phyloP scores from a whole-genome alignment of 2,888 invertebrate species.

The Oxycera nigricornis region DNA sequence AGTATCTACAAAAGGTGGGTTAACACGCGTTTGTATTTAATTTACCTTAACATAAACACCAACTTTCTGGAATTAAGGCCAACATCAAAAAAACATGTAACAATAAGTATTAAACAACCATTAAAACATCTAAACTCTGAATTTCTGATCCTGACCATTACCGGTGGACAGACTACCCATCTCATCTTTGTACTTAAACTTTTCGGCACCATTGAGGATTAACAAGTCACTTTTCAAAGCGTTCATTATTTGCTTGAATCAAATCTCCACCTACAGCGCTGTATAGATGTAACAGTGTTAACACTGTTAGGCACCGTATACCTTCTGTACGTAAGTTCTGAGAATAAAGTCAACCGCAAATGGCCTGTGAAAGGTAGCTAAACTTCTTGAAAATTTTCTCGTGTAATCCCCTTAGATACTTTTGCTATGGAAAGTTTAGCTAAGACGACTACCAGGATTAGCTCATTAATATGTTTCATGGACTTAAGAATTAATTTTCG shows the following conservation, averaged over 20 bases:
- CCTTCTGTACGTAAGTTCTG: not conserved
- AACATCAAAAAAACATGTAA: not conserved
- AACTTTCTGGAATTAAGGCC: too few species aligned
- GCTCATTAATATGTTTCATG: slow-evolving; percentile 4
- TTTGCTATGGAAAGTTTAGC: not conserved
- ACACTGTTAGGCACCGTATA: too few species aligned
- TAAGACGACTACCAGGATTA: not conserved
- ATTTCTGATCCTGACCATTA: not conserved
- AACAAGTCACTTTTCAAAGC: not conserved
- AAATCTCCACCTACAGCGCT: not conserved
- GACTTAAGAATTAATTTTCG: slow-evolving; percentile 5
- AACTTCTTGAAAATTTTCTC: slow-evolving; percentile 6
- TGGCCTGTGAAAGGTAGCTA: not conserved
- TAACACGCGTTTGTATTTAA: too few species aligned
- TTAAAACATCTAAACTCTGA: not conserved
- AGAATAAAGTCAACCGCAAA: slow-evolving; percentile 5
- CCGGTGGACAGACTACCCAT: not conserved
- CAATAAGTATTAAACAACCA: not conserved
- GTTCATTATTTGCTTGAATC: not conserved
- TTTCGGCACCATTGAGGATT: too few species aligned
- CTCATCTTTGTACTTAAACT: not conserved
- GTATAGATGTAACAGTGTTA: too few species aligned
- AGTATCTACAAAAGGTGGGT: too few species aligned
- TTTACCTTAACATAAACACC: too few species aligned
- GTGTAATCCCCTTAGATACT: slow-evolving; percentile 1